Conservation (phyloP, 2,797 vertebrate species). For the Pagetopsis macropterus region DNA sequence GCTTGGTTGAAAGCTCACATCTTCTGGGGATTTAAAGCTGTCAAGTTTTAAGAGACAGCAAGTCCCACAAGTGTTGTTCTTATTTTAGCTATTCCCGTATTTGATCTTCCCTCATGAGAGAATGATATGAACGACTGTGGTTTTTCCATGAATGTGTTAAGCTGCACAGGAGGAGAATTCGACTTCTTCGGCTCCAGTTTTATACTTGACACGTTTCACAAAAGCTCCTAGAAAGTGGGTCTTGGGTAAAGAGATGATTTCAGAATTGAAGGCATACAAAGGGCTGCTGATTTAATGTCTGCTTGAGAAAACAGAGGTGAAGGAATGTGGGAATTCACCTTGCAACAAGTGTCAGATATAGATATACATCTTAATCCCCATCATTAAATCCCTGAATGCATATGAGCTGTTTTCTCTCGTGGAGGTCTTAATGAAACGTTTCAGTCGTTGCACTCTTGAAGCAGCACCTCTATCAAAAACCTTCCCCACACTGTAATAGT, state of each 20-base stretch:
- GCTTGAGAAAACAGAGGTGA: neutral
- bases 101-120: conserved; percentile 47
- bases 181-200: conserved; percentile 32
- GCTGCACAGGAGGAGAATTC: conserved; percentile 17
- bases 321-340: neutral
- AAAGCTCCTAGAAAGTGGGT: conserved; percentile 13
- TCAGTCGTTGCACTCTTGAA: conserved; percentile 19
- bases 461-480: conserved; percentile 12
- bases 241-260: conserved; percentile 5
- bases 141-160: conserved; percentile 24
- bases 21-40: conserved; percentile 33
- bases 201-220: conserved; percentile 16
- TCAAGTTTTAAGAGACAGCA: conserved; percentile 48
- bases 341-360: conserved; percentile 24
- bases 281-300: conserved; percentile 2
- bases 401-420: conserved; percentile 22
- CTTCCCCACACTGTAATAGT: conserved; percentile 27
- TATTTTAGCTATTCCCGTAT: conserved; percentile 37
- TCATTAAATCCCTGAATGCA: conserved; percentile 3
- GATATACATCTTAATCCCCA: conserved; percentile 1
- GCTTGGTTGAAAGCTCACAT: conserved; percentile 20
- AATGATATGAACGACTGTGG: conserved; percentile 5
- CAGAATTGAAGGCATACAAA: conserved; percentile 6
- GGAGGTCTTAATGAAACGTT: conserved; percentile 47
- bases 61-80: conserved; percentile 53